Evolutionary conservation across 2,888 invertebrate species (phyloP).

Genomic region (Nephrotoma flavescens): DNA sequence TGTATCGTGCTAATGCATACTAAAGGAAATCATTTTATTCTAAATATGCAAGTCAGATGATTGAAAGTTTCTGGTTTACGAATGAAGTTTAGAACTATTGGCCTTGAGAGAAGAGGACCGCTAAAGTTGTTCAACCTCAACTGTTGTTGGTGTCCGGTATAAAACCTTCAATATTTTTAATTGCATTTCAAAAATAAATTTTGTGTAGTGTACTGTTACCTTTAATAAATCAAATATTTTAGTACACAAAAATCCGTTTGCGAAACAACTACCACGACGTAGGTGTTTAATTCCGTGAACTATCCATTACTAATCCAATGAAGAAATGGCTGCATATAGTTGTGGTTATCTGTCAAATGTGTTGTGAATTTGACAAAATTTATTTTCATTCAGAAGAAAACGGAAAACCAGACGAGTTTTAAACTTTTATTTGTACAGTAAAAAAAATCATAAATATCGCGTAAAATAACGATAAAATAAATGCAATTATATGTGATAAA

Average conservation of each 20-base stretch:
- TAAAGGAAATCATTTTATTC: too few relatives aligned
- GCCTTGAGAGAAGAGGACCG: too few relatives aligned
- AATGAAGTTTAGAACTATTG: too few relatives aligned
- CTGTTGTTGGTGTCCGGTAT: too few relatives aligned
- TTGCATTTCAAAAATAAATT: background rate
- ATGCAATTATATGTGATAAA: background rate
- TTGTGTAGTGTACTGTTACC: background rate
- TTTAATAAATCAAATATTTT: background rate
- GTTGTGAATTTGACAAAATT: background rate
- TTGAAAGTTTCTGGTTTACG: too few relatives aligned
- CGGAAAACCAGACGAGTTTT: background rate
- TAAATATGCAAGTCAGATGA: too few relatives aligned
- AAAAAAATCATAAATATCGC: background rate
- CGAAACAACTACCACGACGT: background rate
- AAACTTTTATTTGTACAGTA: background rate
- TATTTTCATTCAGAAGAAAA: background rate
- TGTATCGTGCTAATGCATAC: too few relatives aligned
- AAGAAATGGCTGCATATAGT: background rate
- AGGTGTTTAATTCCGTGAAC: background rate
- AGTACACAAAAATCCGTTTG: background rate
- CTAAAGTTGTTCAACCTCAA: too few relatives aligned
- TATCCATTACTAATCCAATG: background rate
- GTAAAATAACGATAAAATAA: background rate
- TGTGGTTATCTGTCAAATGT: background rate
- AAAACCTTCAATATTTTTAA: too few relatives aligned